Conservation (phyloP, 2,113 vertebrate genomes). For the Mustela nigripes region DNA sequence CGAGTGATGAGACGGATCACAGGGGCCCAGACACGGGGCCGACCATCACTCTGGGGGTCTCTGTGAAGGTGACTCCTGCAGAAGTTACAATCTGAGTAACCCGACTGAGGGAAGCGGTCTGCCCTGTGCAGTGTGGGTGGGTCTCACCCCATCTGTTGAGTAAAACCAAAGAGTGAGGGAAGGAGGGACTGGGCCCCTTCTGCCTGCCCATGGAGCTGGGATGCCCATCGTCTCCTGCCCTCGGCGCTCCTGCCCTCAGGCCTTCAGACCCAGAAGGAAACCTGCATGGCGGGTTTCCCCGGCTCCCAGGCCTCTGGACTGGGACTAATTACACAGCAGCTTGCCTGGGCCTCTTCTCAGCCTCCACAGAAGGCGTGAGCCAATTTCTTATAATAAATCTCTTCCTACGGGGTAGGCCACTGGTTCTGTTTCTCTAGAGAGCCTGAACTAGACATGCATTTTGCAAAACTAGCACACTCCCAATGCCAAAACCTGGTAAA, state of each 20-base stretch:
- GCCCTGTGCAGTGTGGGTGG: neutral
- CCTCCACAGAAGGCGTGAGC: neutral
- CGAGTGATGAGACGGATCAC: neutral
- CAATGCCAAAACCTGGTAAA: neutral
- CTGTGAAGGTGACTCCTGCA: neutral
- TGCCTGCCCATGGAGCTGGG: neutral
- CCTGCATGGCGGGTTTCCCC: too few species aligned
- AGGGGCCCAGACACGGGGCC: neutral
- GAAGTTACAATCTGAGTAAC: neutral
- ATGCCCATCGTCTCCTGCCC: neutral
- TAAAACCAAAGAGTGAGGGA: neutral
- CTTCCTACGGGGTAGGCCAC: neutral
- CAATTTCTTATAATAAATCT: neutral
- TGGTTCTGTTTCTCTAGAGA: neutral
- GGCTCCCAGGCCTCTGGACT: neutral
- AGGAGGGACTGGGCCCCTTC: neutral
- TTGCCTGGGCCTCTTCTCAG: neutral
- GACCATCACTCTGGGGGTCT: neutral
- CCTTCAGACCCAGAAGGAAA: neutral
- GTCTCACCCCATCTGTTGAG: too few species aligned
- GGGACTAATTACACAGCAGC: too few species aligned
- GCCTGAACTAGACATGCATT: neutral
- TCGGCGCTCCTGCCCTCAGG: neutral
- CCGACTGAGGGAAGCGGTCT: neutral
- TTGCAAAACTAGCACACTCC: neutral